A percentile compares a stretch with the other conserved stretches of the same genome.
phyloP scores from a whole-genome alignment of 2,797 vertebrate species.

The Phrynocephalus forsythii region DNA sequence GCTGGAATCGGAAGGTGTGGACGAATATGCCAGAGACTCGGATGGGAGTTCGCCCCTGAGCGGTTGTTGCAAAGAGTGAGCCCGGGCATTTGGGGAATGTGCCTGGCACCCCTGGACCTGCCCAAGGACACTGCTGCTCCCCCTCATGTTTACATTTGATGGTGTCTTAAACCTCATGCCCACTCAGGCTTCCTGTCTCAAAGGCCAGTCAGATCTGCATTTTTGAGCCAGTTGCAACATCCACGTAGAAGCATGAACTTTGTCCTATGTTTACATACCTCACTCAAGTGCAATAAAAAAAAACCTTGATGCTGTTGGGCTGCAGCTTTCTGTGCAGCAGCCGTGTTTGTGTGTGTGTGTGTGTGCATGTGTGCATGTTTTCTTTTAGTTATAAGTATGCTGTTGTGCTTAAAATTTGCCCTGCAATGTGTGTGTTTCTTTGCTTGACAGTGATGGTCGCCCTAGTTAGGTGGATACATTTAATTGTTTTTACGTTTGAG shows the following conservation, averaged over 20 bases:
- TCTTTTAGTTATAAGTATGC: not conserved
- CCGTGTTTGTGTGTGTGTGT: slow-evolving; percentile 1
- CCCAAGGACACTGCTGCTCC: not conserved
- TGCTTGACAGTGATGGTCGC: not conserved
- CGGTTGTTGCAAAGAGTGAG: not conserved
- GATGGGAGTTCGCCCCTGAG: not conserved
- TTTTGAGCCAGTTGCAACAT: slow-evolving; percentile 17
- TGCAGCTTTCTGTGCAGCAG: not conserved
- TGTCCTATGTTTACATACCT: slow-evolving; percentile 63
- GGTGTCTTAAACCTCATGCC: slow-evolving; percentile 13
- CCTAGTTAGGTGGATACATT: not conserved
- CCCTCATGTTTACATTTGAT: not conserved
- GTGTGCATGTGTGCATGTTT: not conserved
- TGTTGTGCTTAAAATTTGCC: not conserved
- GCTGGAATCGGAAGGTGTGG: not conserved
- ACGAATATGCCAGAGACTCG: not conserved
- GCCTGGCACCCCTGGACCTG: not conserved
- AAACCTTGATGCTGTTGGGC: slow-evolving; percentile 1
- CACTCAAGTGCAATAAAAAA: not conserved
- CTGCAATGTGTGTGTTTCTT: not conserved
- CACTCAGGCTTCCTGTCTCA: not conserved
- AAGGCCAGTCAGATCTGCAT: slow-evolving; percentile 2
- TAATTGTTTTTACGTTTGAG: not conserved
- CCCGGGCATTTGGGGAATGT: not conserved
- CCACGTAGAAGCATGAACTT: slow-evolving; percentile 38